Base-by-base conservation (phyloP, 2,797 vertebrate species). In the Takifugu rubripes region DNA sequence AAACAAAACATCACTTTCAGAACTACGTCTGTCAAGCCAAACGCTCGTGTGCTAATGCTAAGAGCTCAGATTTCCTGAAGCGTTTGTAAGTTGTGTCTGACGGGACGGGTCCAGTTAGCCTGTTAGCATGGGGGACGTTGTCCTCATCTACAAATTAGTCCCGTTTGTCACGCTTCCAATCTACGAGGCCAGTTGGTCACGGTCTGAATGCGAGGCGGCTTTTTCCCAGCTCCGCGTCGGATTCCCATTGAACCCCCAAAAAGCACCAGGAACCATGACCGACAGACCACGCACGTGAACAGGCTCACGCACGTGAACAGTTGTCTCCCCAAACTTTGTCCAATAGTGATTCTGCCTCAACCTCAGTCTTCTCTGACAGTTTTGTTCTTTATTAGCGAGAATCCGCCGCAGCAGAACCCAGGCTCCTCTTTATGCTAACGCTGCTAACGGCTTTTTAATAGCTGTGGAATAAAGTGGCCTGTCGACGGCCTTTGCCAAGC, bases 401-500 rank as follows among this genome's bases (percentile, higher is more conserved):
- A 24, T 44, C n/a, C 43, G n/a, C 15, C 2, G 11, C 43, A 10
- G 9, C 31, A 33, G 31, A 33, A 10, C 31, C 10, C 26, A 65
- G n/a, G 43, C 24, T 51, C 31, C 60, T 60, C 59, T 69, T 48
- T 52, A 60, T 61, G 58, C 55, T 66, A 63, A 67, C 92, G 91
- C 92, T 94, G 84, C 91, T 92, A 91, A 93, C 91, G 92, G 93
- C 93, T 92, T 92, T 93, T 91, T 92, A 93, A 84, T 84, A 66
- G 78, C 67, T 58, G 72, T 79, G 75, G 82, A 83, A 94, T 93
- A 94, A 94, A 93, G 89, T 92, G 90, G 93, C 93, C 93, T 95
- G 94, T 94, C 92, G 87, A 91, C 89, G 91, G 93, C 92, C 93
- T 96, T 95, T 95, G 95, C 94, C 94, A 93, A 93, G 94, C 94